These are phyloP conservation scores for Lottia scabra DNA, from an alignment of 2,888 invertebrate genomes.

Conservation along the genomic window DNA sequence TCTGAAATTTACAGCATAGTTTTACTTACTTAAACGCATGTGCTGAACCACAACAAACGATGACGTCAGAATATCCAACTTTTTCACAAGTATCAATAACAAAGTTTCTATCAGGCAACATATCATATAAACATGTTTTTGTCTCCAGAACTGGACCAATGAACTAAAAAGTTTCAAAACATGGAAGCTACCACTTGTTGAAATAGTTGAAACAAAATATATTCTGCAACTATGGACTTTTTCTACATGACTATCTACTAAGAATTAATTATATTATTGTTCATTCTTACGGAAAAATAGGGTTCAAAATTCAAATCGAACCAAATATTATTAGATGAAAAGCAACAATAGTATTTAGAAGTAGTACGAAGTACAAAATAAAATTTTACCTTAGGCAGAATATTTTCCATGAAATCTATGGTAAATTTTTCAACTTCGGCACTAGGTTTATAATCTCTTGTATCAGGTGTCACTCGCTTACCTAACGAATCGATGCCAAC, in stretches of 20 bases:
- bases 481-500: conserved; percentile 61
- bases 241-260: no score
- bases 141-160: conserved; percentile 56
- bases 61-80: conserved; percentile 52
- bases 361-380: background rate
- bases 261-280: no score
- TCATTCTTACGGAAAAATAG: no score
- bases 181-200: no score
- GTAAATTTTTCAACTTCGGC: conserved; percentile 47
- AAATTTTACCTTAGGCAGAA: conserved; percentile 49
- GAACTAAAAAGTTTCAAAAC: conserved; percentile 34
- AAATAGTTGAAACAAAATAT: no score
- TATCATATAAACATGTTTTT: conserved; percentile 63
- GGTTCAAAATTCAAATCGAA: no score
- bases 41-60: conserved; percentile 59
- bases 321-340: no score
- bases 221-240: no score
- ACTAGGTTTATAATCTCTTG: conserved; percentile 53
- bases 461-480: conserved; percentile 48
- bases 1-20: no score
- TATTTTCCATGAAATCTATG: conserved; percentile 43
- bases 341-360: no score
- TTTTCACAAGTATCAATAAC: conserved; percentile 53
- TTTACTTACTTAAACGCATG: conserved; percentile 62
- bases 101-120: conserved; percentile 63